Percentiles rank a stretch among this genome's conserved stretches.
phyloP scores from a whole-genome alignment of 2,888 invertebrate genomes.

The Agonopterix arenella region DNA sequence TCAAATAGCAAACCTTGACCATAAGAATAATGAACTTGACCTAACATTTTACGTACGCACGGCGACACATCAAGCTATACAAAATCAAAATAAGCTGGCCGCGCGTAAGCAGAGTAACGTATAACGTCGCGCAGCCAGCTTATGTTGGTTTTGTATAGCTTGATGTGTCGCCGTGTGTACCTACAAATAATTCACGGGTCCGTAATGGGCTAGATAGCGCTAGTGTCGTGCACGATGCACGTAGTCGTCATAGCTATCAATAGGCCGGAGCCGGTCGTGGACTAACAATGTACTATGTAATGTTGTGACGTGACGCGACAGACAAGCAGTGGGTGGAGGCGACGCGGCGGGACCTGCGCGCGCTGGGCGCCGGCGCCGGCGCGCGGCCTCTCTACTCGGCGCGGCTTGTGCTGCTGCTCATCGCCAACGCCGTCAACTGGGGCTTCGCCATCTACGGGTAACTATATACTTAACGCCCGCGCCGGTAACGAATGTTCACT shows the following conservation, averaged over 20 bases:
- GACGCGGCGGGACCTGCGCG: slow-evolving; percentile 37
- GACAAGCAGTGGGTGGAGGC: slow-evolving; percentile 47
- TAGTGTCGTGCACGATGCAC: background rate
- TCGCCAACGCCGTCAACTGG: slow-evolving; percentile 83
- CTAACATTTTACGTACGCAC: too few species aligned
- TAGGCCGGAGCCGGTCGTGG: too few species aligned
- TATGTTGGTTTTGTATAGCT: too few species aligned
- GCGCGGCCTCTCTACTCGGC: slow-evolving; percentile 59
- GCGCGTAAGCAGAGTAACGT: too few species aligned
- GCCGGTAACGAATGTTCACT: too few species aligned
- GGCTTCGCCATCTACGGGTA: slow-evolving; percentile 82
- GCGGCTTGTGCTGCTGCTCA: slow-evolving; percentile 75
- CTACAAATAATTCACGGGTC: background rate
- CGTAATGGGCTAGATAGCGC: background rate
- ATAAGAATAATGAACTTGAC: too few species aligned
- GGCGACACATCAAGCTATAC: too few species aligned
- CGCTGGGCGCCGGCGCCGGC: slow-evolving; percentile 26
- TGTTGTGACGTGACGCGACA: slow-evolving; percentile 14
- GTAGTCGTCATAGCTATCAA: too few species aligned
- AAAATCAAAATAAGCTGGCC: too few species aligned
- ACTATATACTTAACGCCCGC: background rate
- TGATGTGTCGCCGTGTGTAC: too few species aligned
- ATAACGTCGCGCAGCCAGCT: too few species aligned
- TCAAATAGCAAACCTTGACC: slow-evolving; percentile 3
- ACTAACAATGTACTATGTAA: too few species aligned